A percentile compares a stretch with the other conserved stretches of the same genome.
phyloP scores from a whole-genome alignment of 2,113 vertebrate species.

The Carassius carassius region DNA sequence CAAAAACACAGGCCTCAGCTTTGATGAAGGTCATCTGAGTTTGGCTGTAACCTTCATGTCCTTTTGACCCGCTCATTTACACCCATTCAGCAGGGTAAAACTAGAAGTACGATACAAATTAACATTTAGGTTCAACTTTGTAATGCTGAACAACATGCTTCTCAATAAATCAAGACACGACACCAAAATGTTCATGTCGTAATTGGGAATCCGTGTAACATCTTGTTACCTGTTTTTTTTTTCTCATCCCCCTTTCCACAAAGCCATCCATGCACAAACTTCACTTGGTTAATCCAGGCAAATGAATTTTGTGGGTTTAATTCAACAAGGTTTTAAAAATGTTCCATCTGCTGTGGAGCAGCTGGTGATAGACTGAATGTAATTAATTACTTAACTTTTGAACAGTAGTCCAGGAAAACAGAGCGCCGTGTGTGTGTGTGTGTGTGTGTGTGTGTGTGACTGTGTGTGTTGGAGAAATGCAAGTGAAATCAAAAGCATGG shows the following conservation, averaged over 20 bases:
- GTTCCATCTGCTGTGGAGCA: slow-evolving; percentile 99
- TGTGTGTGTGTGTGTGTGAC: slow-evolving; percentile 62
- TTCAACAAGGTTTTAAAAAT: slow-evolving; percentile 99
- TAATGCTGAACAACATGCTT: background rate
- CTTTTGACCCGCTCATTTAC: background rate
- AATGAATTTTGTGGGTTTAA: slow-evolving; percentile 99
- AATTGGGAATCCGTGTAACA: slow-evolving; percentile 35
- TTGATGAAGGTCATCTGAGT: background rate
- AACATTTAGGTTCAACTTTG: too few species aligned
- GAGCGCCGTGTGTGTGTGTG: slow-evolving; percentile 64
- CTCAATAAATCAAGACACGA: background rate
- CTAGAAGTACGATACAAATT: background rate
- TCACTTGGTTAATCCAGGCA: slow-evolving; percentile 99
- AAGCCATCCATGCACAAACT: slow-evolving; percentile 85
- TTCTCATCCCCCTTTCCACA: background rate
- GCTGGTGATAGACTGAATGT: slow-evolving; percentile 99
- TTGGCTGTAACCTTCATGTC: slow-evolving; percentile 12
- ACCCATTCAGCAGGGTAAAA: background rate
- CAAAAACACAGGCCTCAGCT: background rate
- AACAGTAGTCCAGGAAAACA: slow-evolving; percentile 92
- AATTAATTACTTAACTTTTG: slow-evolving; percentile 99
- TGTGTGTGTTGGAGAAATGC: slow-evolving; percentile 66
- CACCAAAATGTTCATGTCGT: background rate
- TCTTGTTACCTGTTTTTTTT: slow-evolving; percentile 84
- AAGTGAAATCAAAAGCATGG: slow-evolving; percentile 48